Base-by-base conservation (phyloP, 2,888 invertebrate species). In the Drepana falcataria region DNA sequence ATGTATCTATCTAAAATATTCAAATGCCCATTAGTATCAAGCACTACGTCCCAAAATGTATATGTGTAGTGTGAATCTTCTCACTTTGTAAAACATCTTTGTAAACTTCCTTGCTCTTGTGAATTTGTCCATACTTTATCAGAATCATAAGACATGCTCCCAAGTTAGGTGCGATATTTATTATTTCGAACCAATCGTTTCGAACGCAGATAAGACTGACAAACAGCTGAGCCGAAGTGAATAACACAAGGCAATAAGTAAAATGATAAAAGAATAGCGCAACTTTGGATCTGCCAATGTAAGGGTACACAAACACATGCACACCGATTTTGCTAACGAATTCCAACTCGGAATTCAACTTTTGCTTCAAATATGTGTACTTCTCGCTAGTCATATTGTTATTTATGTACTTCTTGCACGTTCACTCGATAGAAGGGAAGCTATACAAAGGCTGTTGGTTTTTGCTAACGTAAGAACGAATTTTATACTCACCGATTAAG, bases 131-230 rank as follows among this genome's bases (percentile, higher is more conserved):
- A 51, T 81, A 85, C 57, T 87, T 87, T 9, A 82, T 70, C 1
- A 76, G 55, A 0, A 84, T 74, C 73, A 87, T 79, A 4, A 83
- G 55, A 53, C 79, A 79, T 0, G 79, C 85, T 9, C 86, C 88
- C 0, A 87, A 68, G 55, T 88, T 87, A 0, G 89, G 87, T 4
- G 81, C 82, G 1, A 86, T 73, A 49, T 86, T 83, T 2, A 85
- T 75, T 2, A 88, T 67, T 52, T 83, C 81, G 4, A 86, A 70
- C 72, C 77, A 81, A 66, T 83, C 73, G n/a, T 66, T 63, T 4
- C 72, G 75, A 4, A 70, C 73, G 5, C 75, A 57, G n/a, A 71
- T 71, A 6, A 87, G 62, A 3, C 82, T 75, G 1, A 77, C 48
- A 2, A 73, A 60, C 4, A 87, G 67, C 56, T 88, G 88, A 1